Percentiles rank a stretch among this genome's conserved stretches.
Conservation (phyloP, 2,888 invertebrate genomes). For the Mellilla xanthometata region DNA sequence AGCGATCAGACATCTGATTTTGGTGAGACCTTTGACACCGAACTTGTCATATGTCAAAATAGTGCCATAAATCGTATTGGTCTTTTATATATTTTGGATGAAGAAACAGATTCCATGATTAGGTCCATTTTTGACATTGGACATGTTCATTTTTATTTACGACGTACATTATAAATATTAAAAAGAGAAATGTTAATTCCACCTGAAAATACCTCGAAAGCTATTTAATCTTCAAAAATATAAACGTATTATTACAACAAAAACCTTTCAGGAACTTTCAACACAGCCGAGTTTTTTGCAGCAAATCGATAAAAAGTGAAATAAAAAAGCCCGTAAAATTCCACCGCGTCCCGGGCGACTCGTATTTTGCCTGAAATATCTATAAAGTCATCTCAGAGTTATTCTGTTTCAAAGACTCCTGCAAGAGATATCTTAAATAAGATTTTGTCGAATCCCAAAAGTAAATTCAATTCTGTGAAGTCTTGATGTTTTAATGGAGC, state of each 20-base stretch:
- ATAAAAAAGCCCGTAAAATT: slow-evolving; percentile 39
- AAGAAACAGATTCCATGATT: too few relatives aligned
- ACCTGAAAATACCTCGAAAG: too few relatives aligned
- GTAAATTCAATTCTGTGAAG: slow-evolving; percentile 37
- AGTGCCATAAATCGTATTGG: too few relatives aligned
- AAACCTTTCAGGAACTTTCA: slow-evolving; percentile 8
- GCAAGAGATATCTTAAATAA: slow-evolving; percentile 26
- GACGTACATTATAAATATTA: too few relatives aligned
- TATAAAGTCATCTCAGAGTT: slow-evolving; percentile 32
- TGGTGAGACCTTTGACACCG: too few relatives aligned
- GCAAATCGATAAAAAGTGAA: slow-evolving; percentile 32
- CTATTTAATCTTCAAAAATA: too few relatives aligned
- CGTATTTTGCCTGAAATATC: slow-evolving; percentile 42
- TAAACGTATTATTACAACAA: neutral
- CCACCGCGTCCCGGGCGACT: slow-evolving; percentile 31
- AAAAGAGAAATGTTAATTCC: too few relatives aligned
- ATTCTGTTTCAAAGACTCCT: slow-evolving; percentile 43
- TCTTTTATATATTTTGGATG: too few relatives aligned
- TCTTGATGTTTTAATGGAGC: slow-evolving; percentile 26
- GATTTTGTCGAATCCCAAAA: slow-evolving; percentile 34
- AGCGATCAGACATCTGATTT: too few relatives aligned
- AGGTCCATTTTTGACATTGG: too few relatives aligned
- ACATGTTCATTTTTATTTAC: too few relatives aligned
- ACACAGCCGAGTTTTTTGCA: slow-evolving; percentile 13
- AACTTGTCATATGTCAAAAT: too few relatives aligned